A percentile compares a stretch with the other conserved stretches of the same genome.
Conservation (phyloP, 1,140 invertebrate genomes). For the Drosophila sechellia region DNA sequence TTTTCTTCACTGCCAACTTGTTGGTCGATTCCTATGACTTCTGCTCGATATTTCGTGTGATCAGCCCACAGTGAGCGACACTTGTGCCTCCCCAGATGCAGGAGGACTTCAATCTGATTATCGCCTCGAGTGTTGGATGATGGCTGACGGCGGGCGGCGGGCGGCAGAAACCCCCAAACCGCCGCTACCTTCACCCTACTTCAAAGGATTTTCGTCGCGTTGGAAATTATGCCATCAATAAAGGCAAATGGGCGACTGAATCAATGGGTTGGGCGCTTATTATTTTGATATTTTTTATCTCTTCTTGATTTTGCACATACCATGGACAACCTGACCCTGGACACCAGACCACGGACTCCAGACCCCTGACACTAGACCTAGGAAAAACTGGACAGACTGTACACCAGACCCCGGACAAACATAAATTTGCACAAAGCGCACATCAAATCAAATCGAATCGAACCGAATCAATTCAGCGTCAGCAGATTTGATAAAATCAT, state of each 20-base stretch:
- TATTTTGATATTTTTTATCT: neutral
- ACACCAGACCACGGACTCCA: too few relatives aligned
- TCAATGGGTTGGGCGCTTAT: neutral
- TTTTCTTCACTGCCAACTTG: too few relatives aligned
- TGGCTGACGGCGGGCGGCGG: conserved; percentile 21
- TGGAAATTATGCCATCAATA: conserved; percentile 69
- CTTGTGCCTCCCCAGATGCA: conserved; percentile 18
- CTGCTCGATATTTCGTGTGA: neutral
- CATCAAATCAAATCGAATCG: conserved; percentile 68
- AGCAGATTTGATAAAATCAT: conserved; percentile 79
- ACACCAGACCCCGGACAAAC: neutral
- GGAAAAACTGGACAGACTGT: too few relatives aligned
- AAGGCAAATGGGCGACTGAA: conserved; percentile 1
- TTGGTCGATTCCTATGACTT: neutral
- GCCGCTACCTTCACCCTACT: too few relatives aligned
- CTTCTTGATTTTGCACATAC: conserved; percentile 57
- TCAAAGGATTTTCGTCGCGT: conserved; percentile 38
- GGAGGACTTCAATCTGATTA: conserved; percentile 69
- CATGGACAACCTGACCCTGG: too few relatives aligned
- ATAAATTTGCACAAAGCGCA: conserved; percentile 78
- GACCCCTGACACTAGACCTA: too few relatives aligned
- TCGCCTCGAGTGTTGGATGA: conserved; percentile 63
- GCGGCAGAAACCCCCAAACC: neutral
- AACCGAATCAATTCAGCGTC: conserved; percentile 73
- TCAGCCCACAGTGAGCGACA: conserved; percentile 21